Evolutionary conservation across 2,113 vertebrate species (phyloP), one percentile per base, ranked within the genome.

Genomic region (Bos indicus): DNA sequence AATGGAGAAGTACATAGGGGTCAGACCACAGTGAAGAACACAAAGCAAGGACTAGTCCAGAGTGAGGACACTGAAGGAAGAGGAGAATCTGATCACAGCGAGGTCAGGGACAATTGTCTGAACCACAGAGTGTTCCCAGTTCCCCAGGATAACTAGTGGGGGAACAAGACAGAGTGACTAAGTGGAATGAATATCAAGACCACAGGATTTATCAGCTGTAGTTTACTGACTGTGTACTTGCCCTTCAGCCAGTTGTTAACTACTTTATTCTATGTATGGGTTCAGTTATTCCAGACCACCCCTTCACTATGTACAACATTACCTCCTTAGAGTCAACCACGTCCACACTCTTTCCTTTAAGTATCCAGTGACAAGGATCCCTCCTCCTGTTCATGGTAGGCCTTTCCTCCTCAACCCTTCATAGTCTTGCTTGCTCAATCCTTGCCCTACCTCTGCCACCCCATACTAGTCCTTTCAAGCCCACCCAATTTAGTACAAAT

Each of bases 161-260:
- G 56, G 36, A 46, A n/a, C 9, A 48, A 78, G 36, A 77, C 26
- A 96, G 62, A 64, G 54, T 3, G 43, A 60, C 5, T 52, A 48
- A 64, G 36, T 85, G 56, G 78, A 62, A 46, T 62, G 57, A 48
- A 64, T 56, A 33, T 46, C 11, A 93, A 64, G 54, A 84, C 17
- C 28, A 77, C 2, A 21, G 14, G 56, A 30, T 92, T 93, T 60
- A 82, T 67, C 51, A 30, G 43, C 46, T 92, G 51, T 52, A 52
- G n/a, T 92, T 52, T 59, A 10, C 40, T 82, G 83, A 82, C 57
- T 74, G 36, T 59, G 56, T 43, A 19, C 60, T 96, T 93, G 78
- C 23, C n/a, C 8, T 77, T 77, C 36, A 10, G 23, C 78, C 23
- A 78, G 30, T 77, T 78, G n/a, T 77, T 62, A 74, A 46, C n/a